phyloP scores from a whole-genome alignment of 2,888 invertebrate species.

The Phorcus lineatus region DNA sequence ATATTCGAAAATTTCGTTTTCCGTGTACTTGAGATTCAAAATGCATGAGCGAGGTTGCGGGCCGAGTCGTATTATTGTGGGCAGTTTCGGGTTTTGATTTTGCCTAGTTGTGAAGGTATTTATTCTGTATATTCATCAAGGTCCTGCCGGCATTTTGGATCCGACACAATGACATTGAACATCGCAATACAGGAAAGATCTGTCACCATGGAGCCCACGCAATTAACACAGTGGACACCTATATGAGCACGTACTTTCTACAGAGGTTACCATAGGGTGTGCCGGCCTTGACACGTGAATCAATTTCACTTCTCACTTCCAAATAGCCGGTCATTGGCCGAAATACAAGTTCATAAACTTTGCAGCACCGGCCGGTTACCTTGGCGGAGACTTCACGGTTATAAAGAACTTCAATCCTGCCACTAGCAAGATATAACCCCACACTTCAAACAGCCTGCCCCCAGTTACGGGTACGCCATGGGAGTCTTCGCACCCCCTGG shows the following conservation, averaged over 20 bases:
- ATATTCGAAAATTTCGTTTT: too few relatives aligned
- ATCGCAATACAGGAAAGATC: too few relatives aligned
- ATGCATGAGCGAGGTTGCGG: too few relatives aligned
- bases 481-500: conserved; percentile 43
- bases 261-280: conserved; percentile 43
- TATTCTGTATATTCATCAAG: too few relatives aligned
- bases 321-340: too few relatives aligned
- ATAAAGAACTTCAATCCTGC: conserved; percentile 32
- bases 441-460: conserved; percentile 33
- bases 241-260: conserved; percentile 42
- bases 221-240: conserved; percentile 36
- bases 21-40: too few relatives aligned
- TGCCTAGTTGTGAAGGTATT: too few relatives aligned
- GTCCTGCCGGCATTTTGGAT: too few relatives aligned
- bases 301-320: conserved; percentile 43
- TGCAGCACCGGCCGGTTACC: conserved; percentile 46
- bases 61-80: too few relatives aligned
- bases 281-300: conserved; percentile 42
- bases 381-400: conserved; percentile 43
- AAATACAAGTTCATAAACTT: conserved; percentile 39
- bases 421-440: conserved; percentile 20
- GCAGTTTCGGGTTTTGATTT: neutral
- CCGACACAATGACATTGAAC: too few relatives aligned
- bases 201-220: neutral
- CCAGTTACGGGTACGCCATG: conserved; percentile 41